These are phyloP conservation scores for Copidosoma floridanum DNA, from an alignment of 1,140 invertebrate species.

Conservation along the genomic window DNA sequence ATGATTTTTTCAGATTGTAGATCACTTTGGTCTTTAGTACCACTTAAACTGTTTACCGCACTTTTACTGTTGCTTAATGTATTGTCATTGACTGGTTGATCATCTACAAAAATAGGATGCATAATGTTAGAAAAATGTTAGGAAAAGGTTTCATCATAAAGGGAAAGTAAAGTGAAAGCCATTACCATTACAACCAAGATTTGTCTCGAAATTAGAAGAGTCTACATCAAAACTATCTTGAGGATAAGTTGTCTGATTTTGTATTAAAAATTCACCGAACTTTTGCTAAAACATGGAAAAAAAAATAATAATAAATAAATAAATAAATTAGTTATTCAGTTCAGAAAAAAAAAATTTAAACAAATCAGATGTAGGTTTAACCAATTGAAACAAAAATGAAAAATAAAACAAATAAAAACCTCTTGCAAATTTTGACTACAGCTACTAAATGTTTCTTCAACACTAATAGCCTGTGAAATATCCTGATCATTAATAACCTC, in stretches of 20 bases:
- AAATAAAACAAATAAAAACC: not conserved
- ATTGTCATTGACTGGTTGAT: constrained; percentile 3
- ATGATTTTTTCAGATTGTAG: not conserved
- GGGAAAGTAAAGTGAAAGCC: not conserved
- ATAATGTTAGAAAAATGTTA: too few species aligned
- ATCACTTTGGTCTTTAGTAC: not conserved
- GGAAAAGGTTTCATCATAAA: not conserved
- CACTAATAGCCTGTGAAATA: constrained; percentile 11
- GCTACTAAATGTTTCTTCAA: constrained; percentile 1
- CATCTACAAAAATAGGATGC: constrained; percentile 5
- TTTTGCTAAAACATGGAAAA: constrained; percentile 9
- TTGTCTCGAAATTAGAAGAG: not conserved
- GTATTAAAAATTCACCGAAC: constrained; percentile 1
- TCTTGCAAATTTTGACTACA: constrained; percentile 7
- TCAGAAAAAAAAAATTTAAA: not conserved
- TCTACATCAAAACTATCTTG: constrained; percentile 1
- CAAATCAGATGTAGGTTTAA: not conserved
- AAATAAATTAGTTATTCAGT: not conserved
- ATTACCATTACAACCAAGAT: not conserved
- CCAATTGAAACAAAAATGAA: not conserved
- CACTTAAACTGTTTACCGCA: not conserved
- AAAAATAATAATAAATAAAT: not conserved
- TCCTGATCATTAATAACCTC: constrained; percentile 7
- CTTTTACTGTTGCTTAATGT: not conserved
- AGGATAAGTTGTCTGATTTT: not conserved